Base-by-base conservation (phyloP, 2,113 vertebrate species). In the Aythya baeri region DNA sequence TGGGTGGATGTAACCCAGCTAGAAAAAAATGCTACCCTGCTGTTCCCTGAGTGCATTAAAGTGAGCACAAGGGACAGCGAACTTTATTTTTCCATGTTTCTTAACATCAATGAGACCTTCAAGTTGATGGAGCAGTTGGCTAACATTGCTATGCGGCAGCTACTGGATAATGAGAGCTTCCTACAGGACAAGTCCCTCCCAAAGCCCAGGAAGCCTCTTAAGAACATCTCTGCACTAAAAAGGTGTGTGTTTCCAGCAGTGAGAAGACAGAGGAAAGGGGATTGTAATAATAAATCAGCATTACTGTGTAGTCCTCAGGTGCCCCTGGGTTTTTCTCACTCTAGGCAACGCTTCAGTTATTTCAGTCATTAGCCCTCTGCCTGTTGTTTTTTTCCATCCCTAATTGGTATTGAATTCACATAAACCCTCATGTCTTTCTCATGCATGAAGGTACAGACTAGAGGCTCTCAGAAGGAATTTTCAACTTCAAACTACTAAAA, bases 61-160 rank as follows among this genome's bases (percentile, higher is more conserved):
- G 99, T 99, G 74, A 99, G 98, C 96, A 99, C 99, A 0, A 98
- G 99, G 6, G 97, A 98, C 97, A 98, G 95, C 1, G 98, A 99
- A 59, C 98, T 99, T 88, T 99, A 98, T 97, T 99, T 99, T 98
- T 99, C 99, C 92, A 99, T 99, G 99, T 99, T 99, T 96, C 99
- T 99, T 79, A 99, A 99, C 97, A 98, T 99, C 94, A 98, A 97
- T 0, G 99, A 99, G 97, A 99, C 99, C 11, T 99, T 99, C 97
- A 99, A 99, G 93, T 98, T 99, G 66, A 99, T 99, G 99, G 99
- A 99, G 95, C 99, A 99, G 96, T 97, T 99, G 55, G 99, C 99
- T 88, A 99, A 99, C 97, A 98, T 99, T 32, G 99, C 99, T 29
- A 99, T 99, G 99, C 95, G 99, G 41, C 99, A 99, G 93, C 98